Percentiles rank a stretch among this genome's conserved stretches.
phyloP scores from a whole-genome alignment of 2,113 vertebrate genomes.

The Tenebrosternarchus preto region DNA sequence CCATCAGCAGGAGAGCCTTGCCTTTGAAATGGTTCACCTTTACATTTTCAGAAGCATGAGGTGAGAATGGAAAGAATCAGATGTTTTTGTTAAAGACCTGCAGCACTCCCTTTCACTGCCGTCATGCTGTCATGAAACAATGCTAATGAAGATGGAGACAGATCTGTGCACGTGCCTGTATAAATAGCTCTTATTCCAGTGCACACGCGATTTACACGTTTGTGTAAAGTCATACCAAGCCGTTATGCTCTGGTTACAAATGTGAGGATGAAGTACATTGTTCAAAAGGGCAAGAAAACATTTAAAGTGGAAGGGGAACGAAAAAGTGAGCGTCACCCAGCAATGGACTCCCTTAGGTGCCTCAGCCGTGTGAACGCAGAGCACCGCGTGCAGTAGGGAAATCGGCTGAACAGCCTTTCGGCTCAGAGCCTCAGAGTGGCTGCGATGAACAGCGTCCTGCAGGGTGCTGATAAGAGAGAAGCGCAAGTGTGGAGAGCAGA shows the following conservation, averaged over 20 bases:
- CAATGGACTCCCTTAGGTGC: not conserved
- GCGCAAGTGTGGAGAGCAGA: not conserved
- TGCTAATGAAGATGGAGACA: not conserved
- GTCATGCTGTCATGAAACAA: not conserved
- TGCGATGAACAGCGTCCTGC: conserved; percentile 8
- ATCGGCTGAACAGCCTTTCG: not conserved
- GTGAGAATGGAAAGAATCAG: not conserved
- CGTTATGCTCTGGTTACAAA: not conserved
- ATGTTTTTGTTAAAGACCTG: not conserved
- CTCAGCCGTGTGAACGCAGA: not conserved
- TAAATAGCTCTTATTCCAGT: not conserved
- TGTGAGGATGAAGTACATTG: not conserved
- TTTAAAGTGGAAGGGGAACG: not conserved
- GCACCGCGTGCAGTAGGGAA: not conserved
- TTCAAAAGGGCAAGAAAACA: not conserved
- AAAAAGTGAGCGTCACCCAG: not conserved
- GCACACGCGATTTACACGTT: not conserved
- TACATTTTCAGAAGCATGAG: not conserved
- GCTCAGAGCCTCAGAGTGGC: not conserved
- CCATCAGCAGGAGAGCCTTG: not conserved
- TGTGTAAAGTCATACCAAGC: not conserved
- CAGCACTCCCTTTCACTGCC: not conserved
- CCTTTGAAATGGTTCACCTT: not conserved
- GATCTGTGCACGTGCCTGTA: not conserved
- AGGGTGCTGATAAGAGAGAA: conserved; percentile 25